A percentile compares a stretch with the other conserved stretches of the same genome.
Evolutionary conservation across 2,113 vertebrate genomes (phyloP).

Genomic region (Anser brachyrhynchus): DNA sequence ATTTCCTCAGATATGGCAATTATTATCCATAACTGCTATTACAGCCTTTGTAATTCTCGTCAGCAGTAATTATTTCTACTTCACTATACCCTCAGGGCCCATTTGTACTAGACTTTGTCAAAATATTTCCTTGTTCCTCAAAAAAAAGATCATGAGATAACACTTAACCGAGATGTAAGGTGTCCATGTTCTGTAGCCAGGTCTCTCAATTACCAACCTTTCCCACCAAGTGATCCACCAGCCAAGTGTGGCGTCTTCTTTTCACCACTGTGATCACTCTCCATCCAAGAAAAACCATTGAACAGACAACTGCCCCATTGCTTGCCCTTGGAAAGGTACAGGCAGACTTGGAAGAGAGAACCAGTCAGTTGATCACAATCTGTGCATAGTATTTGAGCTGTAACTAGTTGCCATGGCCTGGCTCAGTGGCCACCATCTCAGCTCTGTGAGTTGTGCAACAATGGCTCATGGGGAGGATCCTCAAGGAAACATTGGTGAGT

Average conservation of each 20-base stretch:
- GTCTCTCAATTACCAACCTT: not conserved
- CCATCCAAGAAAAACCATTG: not conserved
- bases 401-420: not conserved
- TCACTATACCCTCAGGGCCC: not conserved
- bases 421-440: not conserved
- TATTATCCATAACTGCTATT: not conserved
- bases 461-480: not conserved
- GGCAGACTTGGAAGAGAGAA: not conserved
- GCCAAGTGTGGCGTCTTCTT: not conserved
- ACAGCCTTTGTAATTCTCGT: not conserved
- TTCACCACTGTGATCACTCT: not conserved
- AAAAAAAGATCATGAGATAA: not conserved
- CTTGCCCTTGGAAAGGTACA: not conserved
- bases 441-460: not conserved
- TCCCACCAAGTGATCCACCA: not conserved
- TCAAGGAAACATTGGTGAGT: not conserved
- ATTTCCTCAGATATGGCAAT: not conserved
- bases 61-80: not conserved
- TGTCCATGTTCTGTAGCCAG: not conserved
- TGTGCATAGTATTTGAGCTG: not conserved
- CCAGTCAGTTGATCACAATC: not conserved
- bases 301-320: not conserved
- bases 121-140: not conserved
- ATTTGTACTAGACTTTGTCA: not conserved
- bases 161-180: not conserved